phyloP scores from a whole-genome alignment of 2,888 invertebrate species.

The Andrena minutula region DNA sequence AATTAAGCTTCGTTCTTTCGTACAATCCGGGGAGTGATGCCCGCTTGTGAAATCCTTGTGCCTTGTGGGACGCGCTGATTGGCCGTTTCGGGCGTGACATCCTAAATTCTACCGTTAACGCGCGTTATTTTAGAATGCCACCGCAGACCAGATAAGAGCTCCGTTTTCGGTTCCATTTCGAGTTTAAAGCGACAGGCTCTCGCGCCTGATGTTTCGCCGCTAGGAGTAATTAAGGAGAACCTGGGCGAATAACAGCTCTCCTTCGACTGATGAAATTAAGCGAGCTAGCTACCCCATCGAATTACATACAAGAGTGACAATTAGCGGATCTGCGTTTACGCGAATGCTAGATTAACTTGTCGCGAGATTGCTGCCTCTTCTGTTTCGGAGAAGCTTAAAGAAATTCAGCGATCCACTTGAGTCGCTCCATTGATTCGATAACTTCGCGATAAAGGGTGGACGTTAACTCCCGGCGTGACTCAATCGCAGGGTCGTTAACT shows the following conservation, averaged over 20 bases:
- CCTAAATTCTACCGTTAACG: constrained; percentile 55
- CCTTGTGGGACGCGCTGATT: background rate
- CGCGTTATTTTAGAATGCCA: constrained; percentile 42
- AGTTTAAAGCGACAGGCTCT: constrained; percentile 31
- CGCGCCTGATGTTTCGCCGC: constrained; percentile 20
- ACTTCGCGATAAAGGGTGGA: constrained; percentile 29
- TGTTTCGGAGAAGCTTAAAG: constrained; percentile 4
- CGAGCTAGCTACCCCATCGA: too few relatives aligned
- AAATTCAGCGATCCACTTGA: background rate
- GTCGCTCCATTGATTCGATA: constrained; percentile 11
- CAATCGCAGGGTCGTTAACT: constrained; percentile 37
- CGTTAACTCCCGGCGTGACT: constrained; percentile 24
- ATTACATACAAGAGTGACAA: background rate
- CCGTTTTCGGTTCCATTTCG: constrained; percentile 25
- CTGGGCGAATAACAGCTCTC: constrained; percentile 11
- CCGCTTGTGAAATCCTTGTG: background rate
- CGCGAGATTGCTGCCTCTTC: background rate
- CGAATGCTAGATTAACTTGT: background rate
- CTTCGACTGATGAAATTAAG: constrained; percentile 35
- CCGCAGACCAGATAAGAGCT: constrained; percentile 42
- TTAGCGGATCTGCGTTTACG: background rate
- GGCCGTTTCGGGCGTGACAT: constrained; percentile 12
- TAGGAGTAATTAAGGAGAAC: constrained; percentile 32
- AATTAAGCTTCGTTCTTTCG: constrained; percentile 35
- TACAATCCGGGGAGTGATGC: constrained; percentile 10